Evolutionary conservation across 2,888 invertebrate genomes (phyloP).

Genomic region (Tolmerus cingulatus): DNA sequence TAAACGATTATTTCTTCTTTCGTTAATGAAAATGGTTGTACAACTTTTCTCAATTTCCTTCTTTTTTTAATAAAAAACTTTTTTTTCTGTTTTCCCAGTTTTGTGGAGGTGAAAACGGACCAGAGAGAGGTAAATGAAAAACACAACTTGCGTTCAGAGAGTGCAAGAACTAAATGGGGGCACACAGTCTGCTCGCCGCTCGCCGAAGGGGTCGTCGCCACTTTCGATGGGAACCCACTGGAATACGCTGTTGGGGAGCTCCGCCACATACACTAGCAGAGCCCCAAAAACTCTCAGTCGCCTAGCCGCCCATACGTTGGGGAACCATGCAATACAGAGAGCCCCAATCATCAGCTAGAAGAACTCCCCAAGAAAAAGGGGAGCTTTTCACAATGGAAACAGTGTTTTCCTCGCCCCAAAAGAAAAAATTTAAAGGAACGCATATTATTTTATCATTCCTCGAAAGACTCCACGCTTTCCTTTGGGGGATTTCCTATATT

Average conservation of each 20-base stretch:
- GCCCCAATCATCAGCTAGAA: not conserved
- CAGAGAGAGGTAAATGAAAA: conserved; percentile 50
- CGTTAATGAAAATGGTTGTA: conserved; percentile 32
- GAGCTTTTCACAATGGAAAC: not conserved
- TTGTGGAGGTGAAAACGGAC: conserved; percentile 51
- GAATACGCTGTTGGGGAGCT: not conserved
- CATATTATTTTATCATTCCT: not conserved
- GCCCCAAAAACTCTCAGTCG: not conserved
- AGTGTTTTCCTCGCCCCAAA: not conserved
- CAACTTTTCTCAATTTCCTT: conserved; percentile 23
- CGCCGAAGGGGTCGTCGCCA: conserved; percentile 25
- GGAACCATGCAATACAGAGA: not conserved
- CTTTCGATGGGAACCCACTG: conserved; percentile 27
- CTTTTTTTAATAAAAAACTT: not conserved
- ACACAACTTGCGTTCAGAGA: conserved; percentile 65
- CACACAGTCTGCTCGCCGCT: not conserved
- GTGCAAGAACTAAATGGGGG: conserved; percentile 65
- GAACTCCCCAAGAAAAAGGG: not conserved
- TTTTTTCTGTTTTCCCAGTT: conserved; percentile 8
- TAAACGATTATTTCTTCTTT: not conserved
- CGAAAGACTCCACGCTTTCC: not conserved
- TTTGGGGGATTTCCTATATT: not conserved
- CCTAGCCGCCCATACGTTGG: not conserved
- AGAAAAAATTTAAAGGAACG: not conserved
- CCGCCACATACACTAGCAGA: not conserved